Conservation (phyloP, 2,113 vertebrate genomes). For the Mungos mungo region DNA sequence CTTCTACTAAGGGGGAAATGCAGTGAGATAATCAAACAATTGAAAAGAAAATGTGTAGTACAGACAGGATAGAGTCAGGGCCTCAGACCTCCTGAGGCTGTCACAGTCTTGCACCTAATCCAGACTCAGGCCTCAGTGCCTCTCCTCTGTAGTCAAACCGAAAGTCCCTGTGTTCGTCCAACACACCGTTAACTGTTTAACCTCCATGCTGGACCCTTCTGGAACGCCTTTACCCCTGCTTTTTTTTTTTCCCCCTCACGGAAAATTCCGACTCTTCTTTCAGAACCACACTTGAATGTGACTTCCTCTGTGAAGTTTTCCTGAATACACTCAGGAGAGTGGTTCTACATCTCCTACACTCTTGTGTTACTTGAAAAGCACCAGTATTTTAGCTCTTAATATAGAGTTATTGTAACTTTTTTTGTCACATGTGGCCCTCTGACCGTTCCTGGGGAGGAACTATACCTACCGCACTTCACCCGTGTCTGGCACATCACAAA, state of each 20-base stretch:
- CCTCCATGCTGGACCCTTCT: background rate
- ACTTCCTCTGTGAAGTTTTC: background rate
- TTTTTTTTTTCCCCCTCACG: background rate
- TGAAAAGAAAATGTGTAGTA: background rate
- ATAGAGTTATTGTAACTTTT: background rate
- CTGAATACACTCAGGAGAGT: background rate
- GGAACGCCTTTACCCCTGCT: background rate
- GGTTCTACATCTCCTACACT: background rate
- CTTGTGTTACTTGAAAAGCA: background rate
- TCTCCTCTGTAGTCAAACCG: background rate
- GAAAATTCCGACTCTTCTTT: conserved; percentile 42
- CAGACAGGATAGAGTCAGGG: background rate
- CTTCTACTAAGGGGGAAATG: background rate
- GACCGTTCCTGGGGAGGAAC: background rate
- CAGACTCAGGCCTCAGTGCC: background rate
- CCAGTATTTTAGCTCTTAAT: background rate
- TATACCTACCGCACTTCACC: background rate
- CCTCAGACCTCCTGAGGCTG: background rate
- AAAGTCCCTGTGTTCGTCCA: background rate
- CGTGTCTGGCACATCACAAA: background rate
- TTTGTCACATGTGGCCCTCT: background rate
- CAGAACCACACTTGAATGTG: background rate
- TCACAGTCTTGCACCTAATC: background rate
- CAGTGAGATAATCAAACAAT: background rate
- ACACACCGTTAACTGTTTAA: background rate